Base-by-base conservation (phyloP, 2,797 vertebrate genomes). In the Psittacula derbiana region DNA sequence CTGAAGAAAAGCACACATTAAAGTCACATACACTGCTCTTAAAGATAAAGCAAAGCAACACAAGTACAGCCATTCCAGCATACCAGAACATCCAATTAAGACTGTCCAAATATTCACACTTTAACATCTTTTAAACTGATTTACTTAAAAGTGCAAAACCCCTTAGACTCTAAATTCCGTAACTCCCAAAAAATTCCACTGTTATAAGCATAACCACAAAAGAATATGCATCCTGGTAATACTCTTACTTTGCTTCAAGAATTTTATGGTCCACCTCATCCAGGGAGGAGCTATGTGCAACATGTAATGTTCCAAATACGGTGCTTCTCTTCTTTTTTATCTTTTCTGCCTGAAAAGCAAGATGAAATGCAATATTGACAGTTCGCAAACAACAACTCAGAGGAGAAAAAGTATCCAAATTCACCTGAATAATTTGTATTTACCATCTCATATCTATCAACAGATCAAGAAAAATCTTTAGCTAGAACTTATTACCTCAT, bases 231-330 rank as follows among this genome's bases (percentile, higher is more conserved):
- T 44, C 38, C 31, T 66, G 53, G 43, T 50, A 82, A 57, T 27
- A 52, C 27, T 92, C 99, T 98, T 98, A 99, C 99, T 99, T 99
- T 96, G 99, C 99, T 97, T 99, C 99, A 91, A 99, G 98, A 97
- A 99, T 99, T 98, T 99, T 99, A 98, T 99, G 99, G 97, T 99
- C 99, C 95, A 99, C 99, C 97, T 99, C 99, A 90, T 99, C 99
- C 76, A 99, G 97, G 6, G 99, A 99, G 38, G 99, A 99, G 93
- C 99, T 99, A 96, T 99, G 99, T 88, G 99, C 99, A 19, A 99
- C 99, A 12, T 99, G 99, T 75, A 99, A 98, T 17, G 99, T 99
- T 72, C 99, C 99, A 88, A 99, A 99, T 31, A 99, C 98, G 38
- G 99, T 99, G 83, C 98, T 98, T 96, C 99, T 97, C 97, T 99